Percentiles rank a stretch among this genome's conserved stretches.
Conservation (phyloP, 2,113 vertebrate genomes). For the Dryoscopus gambensis region DNA sequence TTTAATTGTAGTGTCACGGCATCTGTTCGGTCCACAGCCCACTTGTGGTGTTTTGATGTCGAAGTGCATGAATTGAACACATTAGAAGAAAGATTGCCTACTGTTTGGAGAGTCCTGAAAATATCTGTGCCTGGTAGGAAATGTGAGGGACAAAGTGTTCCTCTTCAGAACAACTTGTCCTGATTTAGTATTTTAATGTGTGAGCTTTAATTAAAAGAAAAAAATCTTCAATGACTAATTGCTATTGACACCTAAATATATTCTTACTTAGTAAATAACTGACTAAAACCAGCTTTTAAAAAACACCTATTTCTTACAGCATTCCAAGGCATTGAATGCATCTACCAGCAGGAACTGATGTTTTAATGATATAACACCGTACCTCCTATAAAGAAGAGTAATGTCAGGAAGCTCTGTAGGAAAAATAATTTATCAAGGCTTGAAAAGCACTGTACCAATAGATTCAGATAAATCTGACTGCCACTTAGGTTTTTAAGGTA, state of each 20-base stretch:
- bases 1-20: background rate
- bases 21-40: background rate
- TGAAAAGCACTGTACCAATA: background rate
- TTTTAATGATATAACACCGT: background rate
- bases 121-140: background rate
- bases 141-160: background rate
- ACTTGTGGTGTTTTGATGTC: background rate
- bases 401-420: background rate
- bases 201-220: conserved; percentile 39
- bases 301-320: background rate
- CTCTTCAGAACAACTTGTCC: background rate
- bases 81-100: background rate
- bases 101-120: conserved; percentile 30
- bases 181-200: conserved; percentile 33
- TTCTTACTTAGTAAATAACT: conserved; percentile 4
- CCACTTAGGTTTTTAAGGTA: background rate
- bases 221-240: background rate
- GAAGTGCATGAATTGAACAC: background rate
- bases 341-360: background rate
- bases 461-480: background rate
- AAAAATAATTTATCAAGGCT: background rate
- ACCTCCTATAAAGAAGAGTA: background rate
- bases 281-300: background rate
- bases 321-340: background rate
- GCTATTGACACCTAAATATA: conserved; percentile 17